Conservation (phyloP, 1,140 invertebrate species). For the Drosophila yakuba region DNA sequence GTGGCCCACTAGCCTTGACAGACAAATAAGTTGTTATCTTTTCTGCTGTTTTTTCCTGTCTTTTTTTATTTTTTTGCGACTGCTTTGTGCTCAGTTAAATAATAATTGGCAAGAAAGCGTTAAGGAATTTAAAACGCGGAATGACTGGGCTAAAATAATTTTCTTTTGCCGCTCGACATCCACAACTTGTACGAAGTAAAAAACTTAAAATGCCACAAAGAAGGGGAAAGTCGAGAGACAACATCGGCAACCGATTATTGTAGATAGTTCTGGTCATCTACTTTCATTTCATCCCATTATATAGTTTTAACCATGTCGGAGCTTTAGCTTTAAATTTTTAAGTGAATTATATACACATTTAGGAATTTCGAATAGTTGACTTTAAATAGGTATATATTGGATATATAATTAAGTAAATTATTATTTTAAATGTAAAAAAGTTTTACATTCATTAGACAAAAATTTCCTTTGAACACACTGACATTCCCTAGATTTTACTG, state of each 20-base stretch:
- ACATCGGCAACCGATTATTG: slow-evolving; percentile 12
- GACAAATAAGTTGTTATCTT: slow-evolving; percentile 56
- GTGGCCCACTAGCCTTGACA: slow-evolving; percentile 52
- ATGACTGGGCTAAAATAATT: slow-evolving; percentile 38
- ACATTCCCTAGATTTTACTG: not conserved
- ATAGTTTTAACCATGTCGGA: not conserved
- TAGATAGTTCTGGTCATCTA: slow-evolving; percentile 13
- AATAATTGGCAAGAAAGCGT: slow-evolving; percentile 56
- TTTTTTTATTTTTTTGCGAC: slow-evolving; percentile 10
- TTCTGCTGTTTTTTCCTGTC: slow-evolving; percentile 18
- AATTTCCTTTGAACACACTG: not conserved
- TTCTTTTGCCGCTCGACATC: slow-evolving; percentile 8
- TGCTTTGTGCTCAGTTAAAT: slow-evolving; percentile 40
- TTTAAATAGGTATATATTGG: too few relatives aligned
- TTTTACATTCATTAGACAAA: not conserved
- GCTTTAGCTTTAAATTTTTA: too few relatives aligned
- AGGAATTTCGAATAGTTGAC: too few relatives aligned
- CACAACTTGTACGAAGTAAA: slow-evolving; percentile 13
- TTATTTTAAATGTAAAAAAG: not conserved
- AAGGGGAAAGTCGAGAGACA: slow-evolving; percentile 41
- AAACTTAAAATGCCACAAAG: slow-evolving; percentile 35
- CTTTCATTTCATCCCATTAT: slow-evolving; percentile 29
- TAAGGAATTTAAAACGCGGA: slow-evolving; percentile 49
- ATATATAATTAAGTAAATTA: not conserved
- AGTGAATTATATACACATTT: too few relatives aligned